Evolutionary conservation across 1,140 invertebrate genomes (phyloP), one percentile per base, ranked within the genome.

Genomic region (Zaprionus tsacasi): DNA sequence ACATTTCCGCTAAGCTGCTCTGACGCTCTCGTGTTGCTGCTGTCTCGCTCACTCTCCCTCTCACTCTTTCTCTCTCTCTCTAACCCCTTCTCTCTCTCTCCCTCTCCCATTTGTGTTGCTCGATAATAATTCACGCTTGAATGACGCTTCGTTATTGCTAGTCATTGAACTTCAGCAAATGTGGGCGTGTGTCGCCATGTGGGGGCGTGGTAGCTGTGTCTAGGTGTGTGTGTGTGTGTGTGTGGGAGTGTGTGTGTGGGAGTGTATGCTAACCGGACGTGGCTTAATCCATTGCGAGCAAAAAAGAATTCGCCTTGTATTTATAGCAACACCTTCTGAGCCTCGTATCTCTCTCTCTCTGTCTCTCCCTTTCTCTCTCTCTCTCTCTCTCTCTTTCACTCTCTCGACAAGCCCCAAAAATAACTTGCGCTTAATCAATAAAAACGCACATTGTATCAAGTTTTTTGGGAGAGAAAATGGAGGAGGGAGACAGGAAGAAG

Each of bases 141-240:
- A 70, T 89, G 78, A 59, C 79, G 73, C 74, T 63, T 43, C 70
- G 78, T 81, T 81, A 79, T 75, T 81, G 72, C 70, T 89, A 88
- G 83, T 88, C 85, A 89, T 88, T 88, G 83, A 89, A 88, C 83
- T 88, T 89, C 61, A 81, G 80, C 60, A 78, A 80, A 73, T 73
- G 74, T 79, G 70, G 58, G 77, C 64, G 69, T 76, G 59, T 68
- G 38, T 59, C 54, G 35, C 40, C 12, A 38, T n/a, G n/a, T n/a
- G 25, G 58, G 55, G 70, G 70, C 70, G 56, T 59, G 60, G 55
- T 35, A 56, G 56, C 60, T 35, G 21, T 27, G 21, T 58, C 15
- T 13, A 3, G 58, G 57, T 56, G 35, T 65, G 40, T n/a, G 50
- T 60, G 59, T 54, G 38, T 33, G 43, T 48, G 57, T 59, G 50